Evolutionary conservation across 2,113 vertebrate genomes (phyloP).

Genomic region (Apodemus sylvaticus): DNA sequence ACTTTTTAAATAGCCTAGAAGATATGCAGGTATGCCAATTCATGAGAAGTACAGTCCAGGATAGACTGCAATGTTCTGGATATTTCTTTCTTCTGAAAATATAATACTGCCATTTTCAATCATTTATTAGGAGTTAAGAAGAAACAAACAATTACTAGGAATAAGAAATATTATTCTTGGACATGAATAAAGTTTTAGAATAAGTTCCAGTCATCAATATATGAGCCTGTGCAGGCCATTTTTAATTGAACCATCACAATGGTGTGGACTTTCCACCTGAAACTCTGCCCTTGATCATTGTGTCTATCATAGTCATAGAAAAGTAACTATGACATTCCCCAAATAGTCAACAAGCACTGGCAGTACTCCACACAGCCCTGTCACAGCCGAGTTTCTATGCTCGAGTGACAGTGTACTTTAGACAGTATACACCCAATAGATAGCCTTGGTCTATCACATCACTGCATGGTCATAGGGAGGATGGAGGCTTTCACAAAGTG

Average conservation of each 20-base stretch:
- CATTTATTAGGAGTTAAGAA: constrained; percentile 33
- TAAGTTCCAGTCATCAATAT: background rate
- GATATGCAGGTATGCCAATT: background rate
- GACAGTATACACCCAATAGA: background rate
- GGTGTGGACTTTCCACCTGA: background rate
- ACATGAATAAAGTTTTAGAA: background rate
- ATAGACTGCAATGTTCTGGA: background rate
- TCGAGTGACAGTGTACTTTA: background rate
- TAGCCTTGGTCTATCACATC: background rate
- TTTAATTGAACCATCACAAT: background rate
- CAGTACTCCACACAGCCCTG: background rate
- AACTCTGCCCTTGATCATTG: background rate
- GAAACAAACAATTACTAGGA: constrained; percentile 24
- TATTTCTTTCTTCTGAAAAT: background rate
- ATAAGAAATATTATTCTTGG: background rate
- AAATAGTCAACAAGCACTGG: background rate
- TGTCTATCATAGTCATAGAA: background rate
- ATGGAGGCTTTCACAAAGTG: background rate
- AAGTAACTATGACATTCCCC: background rate
- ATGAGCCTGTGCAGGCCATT: background rate
- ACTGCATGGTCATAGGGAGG: background rate
- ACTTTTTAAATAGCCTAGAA: background rate
- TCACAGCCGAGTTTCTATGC: background rate
- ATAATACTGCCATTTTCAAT: background rate
- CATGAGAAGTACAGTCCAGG: background rate